Conservation (phyloP, 2,113 vertebrate species). For the Serinus canaria region DNA sequence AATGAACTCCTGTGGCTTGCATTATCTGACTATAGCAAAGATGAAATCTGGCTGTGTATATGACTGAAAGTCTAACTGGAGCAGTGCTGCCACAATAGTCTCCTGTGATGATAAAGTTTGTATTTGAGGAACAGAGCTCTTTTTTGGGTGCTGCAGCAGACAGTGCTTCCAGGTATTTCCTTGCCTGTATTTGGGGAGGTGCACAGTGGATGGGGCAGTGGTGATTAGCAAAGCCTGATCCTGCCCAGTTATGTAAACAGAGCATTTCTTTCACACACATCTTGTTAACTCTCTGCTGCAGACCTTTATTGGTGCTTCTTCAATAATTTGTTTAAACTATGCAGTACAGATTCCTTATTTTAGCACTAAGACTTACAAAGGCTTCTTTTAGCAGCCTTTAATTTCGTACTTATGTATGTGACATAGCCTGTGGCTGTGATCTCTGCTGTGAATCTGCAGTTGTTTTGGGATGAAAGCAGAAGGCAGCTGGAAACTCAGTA, state of each 20-base stretch:
- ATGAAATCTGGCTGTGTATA: background rate
- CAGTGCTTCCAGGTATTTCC: background rate
- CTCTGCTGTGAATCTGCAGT: conserved; percentile 86
- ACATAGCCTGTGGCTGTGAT: conserved; percentile 89
- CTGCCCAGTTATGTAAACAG: conserved; percentile 26
- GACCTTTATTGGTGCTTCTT: conserved; percentile 66
- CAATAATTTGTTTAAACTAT: conserved; percentile 78
- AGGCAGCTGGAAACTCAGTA: conserved; percentile 94
- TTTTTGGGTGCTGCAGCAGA: background rate
- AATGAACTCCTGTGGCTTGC: background rate
- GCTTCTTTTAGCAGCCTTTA: conserved; percentile 83
- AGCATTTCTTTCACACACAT: conserved; percentile 48
- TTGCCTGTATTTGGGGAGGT: background rate
- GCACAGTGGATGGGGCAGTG: background rate
- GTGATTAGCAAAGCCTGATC: conserved; percentile 3
- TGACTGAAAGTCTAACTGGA: background rate
- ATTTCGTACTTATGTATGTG: conserved; percentile 82
- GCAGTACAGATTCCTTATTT: conserved; percentile 82
- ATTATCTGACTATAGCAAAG: background rate
- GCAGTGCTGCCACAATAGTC: background rate
- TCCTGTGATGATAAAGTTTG: background rate
- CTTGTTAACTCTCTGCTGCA: conserved; percentile 65
- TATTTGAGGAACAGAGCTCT: background rate
- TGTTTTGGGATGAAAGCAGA: conserved; percentile 92
- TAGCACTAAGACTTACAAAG: conserved; percentile 82